Percentiles rank a stretch among this genome's conserved stretches.
Evolutionary conservation across 2,113 vertebrate genomes (phyloP).

Genomic region (Phalacrocorax carbo): DNA sequence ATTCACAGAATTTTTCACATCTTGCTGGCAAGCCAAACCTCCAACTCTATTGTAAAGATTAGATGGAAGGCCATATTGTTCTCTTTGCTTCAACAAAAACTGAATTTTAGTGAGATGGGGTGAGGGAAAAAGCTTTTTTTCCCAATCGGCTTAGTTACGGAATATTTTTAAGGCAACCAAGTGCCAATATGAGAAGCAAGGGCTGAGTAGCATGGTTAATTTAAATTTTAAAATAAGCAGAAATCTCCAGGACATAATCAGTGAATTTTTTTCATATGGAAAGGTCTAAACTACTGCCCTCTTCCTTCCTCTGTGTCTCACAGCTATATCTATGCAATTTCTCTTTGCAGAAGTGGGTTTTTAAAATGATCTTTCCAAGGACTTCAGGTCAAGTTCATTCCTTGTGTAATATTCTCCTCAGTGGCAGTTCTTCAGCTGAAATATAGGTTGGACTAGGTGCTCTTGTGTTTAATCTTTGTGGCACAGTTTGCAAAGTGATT

Average conservation of each 20-base stretch:
- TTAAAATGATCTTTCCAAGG: not conserved
- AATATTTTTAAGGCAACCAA: slow-evolving; percentile 28
- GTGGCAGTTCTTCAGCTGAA: not conserved
- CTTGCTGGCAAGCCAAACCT: not conserved
- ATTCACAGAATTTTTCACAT: not conserved
- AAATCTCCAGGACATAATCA: not conserved
- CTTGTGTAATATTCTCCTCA: not conserved
- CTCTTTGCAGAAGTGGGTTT: not conserved
- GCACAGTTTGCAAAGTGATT: not conserved
- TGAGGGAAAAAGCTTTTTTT: not conserved
- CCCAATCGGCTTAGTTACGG: slow-evolving; percentile 14
- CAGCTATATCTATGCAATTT: rapidly evolving
- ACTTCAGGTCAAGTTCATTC: not conserved
- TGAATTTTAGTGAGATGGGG: not conserved
- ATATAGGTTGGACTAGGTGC: not conserved
- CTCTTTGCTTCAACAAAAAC: slow-evolving; percentile 24
- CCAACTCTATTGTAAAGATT: slow-evolving; percentile 10
- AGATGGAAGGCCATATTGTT: not conserved
- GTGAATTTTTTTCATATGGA: not conserved
- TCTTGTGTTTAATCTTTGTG: not conserved
- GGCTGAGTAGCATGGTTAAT: not conserved
- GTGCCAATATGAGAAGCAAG: not conserved
- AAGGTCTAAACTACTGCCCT: not conserved
- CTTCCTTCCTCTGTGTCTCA: not conserved
- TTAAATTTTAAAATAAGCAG: slow-evolving; percentile 17